Evolutionary conservation across 1,140 invertebrate species (phyloP), one percentile per base, ranked within the genome.

Genomic region (Trinorchestia longiramus): DNA sequence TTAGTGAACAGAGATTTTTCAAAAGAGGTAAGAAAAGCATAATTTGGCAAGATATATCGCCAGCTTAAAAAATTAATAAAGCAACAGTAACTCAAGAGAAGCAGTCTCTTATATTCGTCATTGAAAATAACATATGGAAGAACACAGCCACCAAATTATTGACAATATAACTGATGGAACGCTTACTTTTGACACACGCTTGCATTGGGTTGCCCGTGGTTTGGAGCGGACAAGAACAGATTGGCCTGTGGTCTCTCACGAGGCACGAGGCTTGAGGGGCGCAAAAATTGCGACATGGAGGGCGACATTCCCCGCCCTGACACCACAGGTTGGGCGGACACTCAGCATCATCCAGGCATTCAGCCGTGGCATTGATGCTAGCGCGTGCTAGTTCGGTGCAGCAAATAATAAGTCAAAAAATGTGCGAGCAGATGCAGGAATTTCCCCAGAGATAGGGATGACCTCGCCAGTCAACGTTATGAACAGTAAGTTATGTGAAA

Each of bases 81-180:
- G 98, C 97, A 98, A 99, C 0, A 98, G 98, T 97, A 98, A 98
- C 95, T 98, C 98, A 57, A 98, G 97, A 47, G 99, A 97, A 99
- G 99, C 15, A 98, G 98, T 97, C 98, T 98, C 36, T 99, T 97
- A 97, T 99, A 99, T 96, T 98, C 98, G 43, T 98, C 98, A n/a
- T 98, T 97, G 97, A 96, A 96, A 97, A 97, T 17, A 95, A 91
- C 87, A 97, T 97, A 94, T 97, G 97, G 0, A 77, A 77, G 62
- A 77, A 77, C 62, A 77, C 62, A 77, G 62, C 36, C 62, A 77
- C 15, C 1, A 77, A 77, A 77, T 77, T 36, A 23, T 77, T 36
- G 62, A 28, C 15, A 19, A 97, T 98, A 97, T 77, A 77, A 90
- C 87, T 87, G 8, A 42, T 42, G 23, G 90, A 95, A 92, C 1